phyloP scores from a whole-genome alignment of 2,113 vertebrate genomes.

The Campylomormyrus tamandua region DNA sequence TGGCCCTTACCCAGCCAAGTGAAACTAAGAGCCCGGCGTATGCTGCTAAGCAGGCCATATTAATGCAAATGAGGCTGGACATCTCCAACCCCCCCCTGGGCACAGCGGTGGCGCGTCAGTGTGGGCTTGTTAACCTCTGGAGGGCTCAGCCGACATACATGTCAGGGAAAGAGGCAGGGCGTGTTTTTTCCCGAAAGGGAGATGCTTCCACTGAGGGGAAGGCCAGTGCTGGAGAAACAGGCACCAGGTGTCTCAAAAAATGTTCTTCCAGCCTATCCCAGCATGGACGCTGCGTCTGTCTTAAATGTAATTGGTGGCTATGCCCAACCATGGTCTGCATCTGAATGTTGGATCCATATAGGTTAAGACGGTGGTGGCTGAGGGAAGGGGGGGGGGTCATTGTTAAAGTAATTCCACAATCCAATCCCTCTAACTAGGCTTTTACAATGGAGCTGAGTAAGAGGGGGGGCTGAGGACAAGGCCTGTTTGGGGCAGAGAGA shows the following conservation, averaged over 20 bases:
- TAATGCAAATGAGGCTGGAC: background rate
- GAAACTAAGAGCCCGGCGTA: background rate
- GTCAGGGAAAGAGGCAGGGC: background rate
- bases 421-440: background rate
- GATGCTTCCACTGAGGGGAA: background rate
- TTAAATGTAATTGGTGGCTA: background rate
- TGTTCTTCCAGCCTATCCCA: background rate
- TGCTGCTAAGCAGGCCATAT: background rate
- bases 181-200: background rate
- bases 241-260: background rate
- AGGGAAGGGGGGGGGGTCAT: background rate
- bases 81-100: too few species aligned
- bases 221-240: background rate
- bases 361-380: background rate
- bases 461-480: background rate
- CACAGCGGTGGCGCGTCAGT: background rate
- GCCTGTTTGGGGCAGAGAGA: constrained; percentile 20
- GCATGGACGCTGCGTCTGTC: background rate
- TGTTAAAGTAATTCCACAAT: background rate
- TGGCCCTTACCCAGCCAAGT: background rate
- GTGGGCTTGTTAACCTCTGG: background rate
- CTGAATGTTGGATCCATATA: background rate
- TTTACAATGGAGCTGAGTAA: background rate
- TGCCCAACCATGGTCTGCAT: background rate
- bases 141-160: background rate